Base-by-base conservation (phyloP, 1,140 invertebrate genomes). In the Araneus ventricosus region DNA sequence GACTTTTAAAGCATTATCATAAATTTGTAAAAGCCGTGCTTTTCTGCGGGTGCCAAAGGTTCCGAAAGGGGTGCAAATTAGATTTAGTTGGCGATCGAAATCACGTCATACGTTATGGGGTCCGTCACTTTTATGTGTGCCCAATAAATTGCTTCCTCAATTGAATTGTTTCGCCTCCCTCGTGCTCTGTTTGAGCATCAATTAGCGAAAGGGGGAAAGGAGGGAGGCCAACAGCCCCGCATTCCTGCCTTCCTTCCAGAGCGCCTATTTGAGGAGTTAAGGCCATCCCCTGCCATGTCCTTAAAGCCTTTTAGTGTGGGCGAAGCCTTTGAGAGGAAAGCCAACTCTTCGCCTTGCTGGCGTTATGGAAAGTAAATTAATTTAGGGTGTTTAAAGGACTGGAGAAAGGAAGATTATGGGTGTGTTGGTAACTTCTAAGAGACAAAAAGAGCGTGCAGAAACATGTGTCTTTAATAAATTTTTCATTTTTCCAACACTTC, bases 41-140 rank as follows among this genome's bases (percentile, higher is more conserved):
- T 45, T 90, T 80, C 88, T 37, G n/a, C 10, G 67, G 27, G 27
- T 82, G 75, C 52, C 39, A 20, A 79, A 52, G 57, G 52, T 27
- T 39, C 27, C 30, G 86, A 34, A 89, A 89, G 88, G 63, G 59
- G 59, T 67, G 88, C 70, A 90, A 90, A 90, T 90, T 90, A 90
- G 89, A 90, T 90, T 90, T 82, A 27, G 45, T 75, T 20, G 52
- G 52, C 70, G 89, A 57, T 82, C 41, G 89, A 90, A 90, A 90
- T 90, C 89, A 82, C 89, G 89, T 90, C 89, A 82, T 90, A 61
- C 41, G 75, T 82, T 90, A 90, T 82, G 52, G 89, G 75, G 89
- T 59, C 27, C 75, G 89, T 90, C 89, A 90, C 89, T 90, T 90
- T 90, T 82, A 90, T 90, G 89, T 90, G 89, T 90, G 75, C 89